Conservation (phyloP, 2,888 invertebrate species). For the Pseudanteris insignis region DNA sequence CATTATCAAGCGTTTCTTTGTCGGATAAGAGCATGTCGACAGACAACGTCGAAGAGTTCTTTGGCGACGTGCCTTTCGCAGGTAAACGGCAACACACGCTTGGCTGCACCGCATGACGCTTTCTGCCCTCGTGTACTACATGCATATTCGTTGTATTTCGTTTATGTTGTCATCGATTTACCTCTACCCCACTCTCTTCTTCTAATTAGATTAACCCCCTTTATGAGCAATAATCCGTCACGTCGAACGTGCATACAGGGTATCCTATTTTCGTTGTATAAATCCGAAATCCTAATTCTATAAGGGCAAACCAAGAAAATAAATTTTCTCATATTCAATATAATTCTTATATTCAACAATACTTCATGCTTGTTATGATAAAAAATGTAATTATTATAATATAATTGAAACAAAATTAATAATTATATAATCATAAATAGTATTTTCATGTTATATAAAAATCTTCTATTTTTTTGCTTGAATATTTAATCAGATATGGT, state of each 20-base stretch:
- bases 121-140: constrained; percentile 62
- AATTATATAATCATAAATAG: too few species aligned
- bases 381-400: too few species aligned
- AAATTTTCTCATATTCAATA: too few species aligned
- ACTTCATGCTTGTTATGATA: too few species aligned
- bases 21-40: constrained; percentile 82
- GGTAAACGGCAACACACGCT: constrained; percentile 72
- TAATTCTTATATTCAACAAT: too few species aligned
- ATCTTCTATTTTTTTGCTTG: too few species aligned
- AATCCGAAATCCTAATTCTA: not conserved
- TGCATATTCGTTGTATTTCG: constrained; percentile 63
- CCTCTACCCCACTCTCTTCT: constrained; percentile 38
- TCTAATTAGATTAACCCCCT: constrained; percentile 45
- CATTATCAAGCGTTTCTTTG: constrained; percentile 77
- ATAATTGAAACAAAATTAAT: too few species aligned
- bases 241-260: constrained; percentile 6
- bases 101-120: constrained; percentile 68
- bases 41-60: constrained; percentile 86
- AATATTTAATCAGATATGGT: too few species aligned
- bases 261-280: too few species aligned
- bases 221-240: constrained; percentile 34
- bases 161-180: constrained; percentile 59
- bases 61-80: constrained; percentile 87
- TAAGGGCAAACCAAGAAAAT: too few species aligned
- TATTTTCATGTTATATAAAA: too few species aligned